Percentiles rank a stretch among this genome's conserved stretches.
Evolutionary conservation across 1,140 invertebrate genomes (phyloP).

Genomic region (Anastatus disparis): DNA sequence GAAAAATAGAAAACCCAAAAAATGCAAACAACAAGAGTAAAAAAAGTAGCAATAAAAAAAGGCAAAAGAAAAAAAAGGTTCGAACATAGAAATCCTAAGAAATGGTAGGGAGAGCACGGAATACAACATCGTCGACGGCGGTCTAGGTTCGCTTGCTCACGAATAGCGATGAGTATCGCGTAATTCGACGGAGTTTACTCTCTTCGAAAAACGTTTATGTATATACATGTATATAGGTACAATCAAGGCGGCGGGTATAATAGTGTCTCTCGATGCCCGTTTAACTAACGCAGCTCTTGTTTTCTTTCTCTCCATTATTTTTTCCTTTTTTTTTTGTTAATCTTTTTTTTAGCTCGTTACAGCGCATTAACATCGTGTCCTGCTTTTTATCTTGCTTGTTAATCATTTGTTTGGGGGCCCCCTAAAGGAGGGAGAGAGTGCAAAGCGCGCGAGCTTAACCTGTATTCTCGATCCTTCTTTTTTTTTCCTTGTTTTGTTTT

Average conservation of each 20-base stretch:
- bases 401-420: constrained; percentile 51
- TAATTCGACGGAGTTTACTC: constrained; percentile 40
- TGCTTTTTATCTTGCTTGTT: constrained; percentile 53
- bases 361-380: constrained; percentile 53
- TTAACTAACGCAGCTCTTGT: constrained; percentile 26
- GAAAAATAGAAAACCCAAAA: too few relatives aligned
- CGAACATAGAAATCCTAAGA: too few relatives aligned
- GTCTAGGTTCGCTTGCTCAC: constrained; percentile 8
- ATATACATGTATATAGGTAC: too few relatives aligned
- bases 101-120: too few relatives aligned
- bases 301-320: too few relatives aligned
- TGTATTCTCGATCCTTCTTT: too few relatives aligned
- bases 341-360: constrained; percentile 50
- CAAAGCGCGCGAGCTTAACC: background rate
- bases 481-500: background rate
- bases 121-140: constrained; percentile 24
- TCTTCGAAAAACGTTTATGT: constrained; percentile 29
- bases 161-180: constrained; percentile 41
- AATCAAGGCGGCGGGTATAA: too few relatives aligned
- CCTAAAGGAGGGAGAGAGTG: too few relatives aligned
- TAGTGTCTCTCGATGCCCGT: constrained; percentile 11
- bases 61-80: too few relatives aligned
- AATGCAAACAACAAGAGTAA: too few relatives aligned
- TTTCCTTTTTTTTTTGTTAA: too few relatives aligned
- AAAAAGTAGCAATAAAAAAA: too few relatives aligned